These are phyloP conservation scores for Caenorhabditis briggsae DNA, from an alignment of 1,140 invertebrate species.

Conservation along the genomic window DNA sequence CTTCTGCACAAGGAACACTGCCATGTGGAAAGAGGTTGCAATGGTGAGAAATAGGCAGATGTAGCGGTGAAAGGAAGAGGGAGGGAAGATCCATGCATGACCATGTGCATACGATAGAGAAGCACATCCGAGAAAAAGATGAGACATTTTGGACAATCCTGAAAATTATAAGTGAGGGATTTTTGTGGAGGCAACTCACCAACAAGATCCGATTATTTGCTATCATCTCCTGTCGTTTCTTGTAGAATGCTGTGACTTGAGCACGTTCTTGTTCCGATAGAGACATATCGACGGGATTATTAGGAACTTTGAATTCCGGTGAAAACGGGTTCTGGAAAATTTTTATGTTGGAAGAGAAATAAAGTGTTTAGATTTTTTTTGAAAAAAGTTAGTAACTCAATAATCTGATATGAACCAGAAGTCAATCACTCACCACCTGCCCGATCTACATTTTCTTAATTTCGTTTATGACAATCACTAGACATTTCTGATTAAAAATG, in stretches of 20 bases:
- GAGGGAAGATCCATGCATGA: neutral
- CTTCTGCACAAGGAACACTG: neutral
- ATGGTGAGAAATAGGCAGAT: neutral
- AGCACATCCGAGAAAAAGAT: neutral
- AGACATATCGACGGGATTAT: neutral
- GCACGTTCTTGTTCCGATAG: neutral
- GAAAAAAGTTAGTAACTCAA: too few species aligned
- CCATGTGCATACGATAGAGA: neutral
- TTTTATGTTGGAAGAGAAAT: too few species aligned
- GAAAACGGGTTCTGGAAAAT: neutral
- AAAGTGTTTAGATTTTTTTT: too few species aligned
- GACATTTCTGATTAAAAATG: too few species aligned
- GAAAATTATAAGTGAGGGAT: neutral
- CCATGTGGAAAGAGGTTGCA: neutral
- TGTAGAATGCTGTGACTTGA: neutral
- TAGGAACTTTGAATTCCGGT: neutral
- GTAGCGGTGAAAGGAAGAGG: neutral
- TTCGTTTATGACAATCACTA: too few species aligned
- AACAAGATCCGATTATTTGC: neutral
- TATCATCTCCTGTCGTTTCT: neutral
- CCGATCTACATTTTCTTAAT: too few species aligned
- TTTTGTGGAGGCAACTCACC: neutral
- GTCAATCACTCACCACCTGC: too few species aligned
- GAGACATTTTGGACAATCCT: constrained; percentile 5
- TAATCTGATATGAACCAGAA: too few species aligned